Evolutionary conservation across 2,113 vertebrate species (phyloP), one percentile per base, ranked within the genome.

Genomic region (Brachypodius melanocephalos): DNA sequence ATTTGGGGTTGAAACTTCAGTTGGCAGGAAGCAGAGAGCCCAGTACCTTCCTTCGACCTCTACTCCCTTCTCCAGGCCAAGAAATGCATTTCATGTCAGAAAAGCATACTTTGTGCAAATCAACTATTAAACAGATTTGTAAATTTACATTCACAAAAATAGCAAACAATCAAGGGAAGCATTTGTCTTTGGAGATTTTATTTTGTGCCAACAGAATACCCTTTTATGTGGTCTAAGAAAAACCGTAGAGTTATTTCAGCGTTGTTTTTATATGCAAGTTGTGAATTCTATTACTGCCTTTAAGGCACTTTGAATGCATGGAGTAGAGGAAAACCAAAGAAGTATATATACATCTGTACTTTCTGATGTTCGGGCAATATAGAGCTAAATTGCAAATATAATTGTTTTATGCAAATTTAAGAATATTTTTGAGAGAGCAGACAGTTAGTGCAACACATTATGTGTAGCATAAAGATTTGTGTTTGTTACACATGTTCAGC

Each of bases 1-100:
- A 97, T 97, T 97, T 90, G 93, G 58, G 91, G 92, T 75, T 92
- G 90, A 96, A 97, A 95, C 92, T 91, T 71, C 95, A 96, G 88
- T 93, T 94, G 92, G 72, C 90, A 96, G 96, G 95, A 97, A 97
- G 67, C 84, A 68, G 83, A 67, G 90, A 95, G 42, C 67, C 72
- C 84, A 51, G 61, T 31, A 31, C 66, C 88, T 86, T 88, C 42
- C 52, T 87, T 90, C 16, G 3, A 74, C 66, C 59, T 55, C 81
- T 45, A 36, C 25, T 16, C 36, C 9, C 57, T 84, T 92, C 85
- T 88, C 29, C 62, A 58, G 88, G n/a, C 63, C 73, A 79, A 84
- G 80, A 84, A 91, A 79, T 36, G 25, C 7, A 4, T 82, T 97
- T 96, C 38, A 15, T 91, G 90, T 96, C 59, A 58, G 51, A 67